Evolutionary conservation across 2,113 vertebrate genomes (phyloP).

Genomic region (Pygoscelis antarcticus): DNA sequence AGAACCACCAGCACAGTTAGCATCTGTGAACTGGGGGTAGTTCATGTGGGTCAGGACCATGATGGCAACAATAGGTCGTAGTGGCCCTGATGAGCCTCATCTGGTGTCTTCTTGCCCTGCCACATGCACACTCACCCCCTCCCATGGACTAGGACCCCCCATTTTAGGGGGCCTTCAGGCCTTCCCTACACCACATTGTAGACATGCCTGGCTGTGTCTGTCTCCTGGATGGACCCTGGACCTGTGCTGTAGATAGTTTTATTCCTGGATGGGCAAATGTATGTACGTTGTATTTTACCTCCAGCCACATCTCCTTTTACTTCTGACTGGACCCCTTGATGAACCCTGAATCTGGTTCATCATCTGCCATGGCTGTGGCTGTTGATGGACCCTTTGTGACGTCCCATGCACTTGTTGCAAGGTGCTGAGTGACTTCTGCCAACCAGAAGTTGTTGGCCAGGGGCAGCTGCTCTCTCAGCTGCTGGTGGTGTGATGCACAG

Average conservation of each 20-base stretch:
- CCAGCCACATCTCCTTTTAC: not conserved
- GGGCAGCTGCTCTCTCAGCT: not conserved
- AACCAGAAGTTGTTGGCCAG: not conserved
- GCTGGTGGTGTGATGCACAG: not conserved
- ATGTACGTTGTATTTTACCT: not conserved
- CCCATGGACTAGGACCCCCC: too few relatives aligned
- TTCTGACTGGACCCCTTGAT: not conserved
- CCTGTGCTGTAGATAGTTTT: not conserved
- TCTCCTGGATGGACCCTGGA: not conserved
- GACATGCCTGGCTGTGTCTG: not conserved
- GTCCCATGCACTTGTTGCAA: not conserved
- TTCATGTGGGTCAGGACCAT: not conserved
- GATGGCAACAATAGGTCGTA: not conserved
- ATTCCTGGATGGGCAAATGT: not conserved
- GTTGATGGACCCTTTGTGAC: not conserved
- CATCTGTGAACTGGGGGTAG: not conserved
- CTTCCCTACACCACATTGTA: accelerated
- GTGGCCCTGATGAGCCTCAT: not conserved
- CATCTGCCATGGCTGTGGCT: not conserved
- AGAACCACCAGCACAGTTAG: not conserved
- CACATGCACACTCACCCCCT: too few relatives aligned
- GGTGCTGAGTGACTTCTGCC: not conserved
- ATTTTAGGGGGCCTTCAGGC: not conserved
- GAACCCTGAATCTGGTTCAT: not conserved
- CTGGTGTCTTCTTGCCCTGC: not conserved